Evolutionary conservation across 2,888 invertebrate genomes (phyloP), one percentile per base, ranked within the genome.

Genomic region (Eupithecia abbreviata): DNA sequence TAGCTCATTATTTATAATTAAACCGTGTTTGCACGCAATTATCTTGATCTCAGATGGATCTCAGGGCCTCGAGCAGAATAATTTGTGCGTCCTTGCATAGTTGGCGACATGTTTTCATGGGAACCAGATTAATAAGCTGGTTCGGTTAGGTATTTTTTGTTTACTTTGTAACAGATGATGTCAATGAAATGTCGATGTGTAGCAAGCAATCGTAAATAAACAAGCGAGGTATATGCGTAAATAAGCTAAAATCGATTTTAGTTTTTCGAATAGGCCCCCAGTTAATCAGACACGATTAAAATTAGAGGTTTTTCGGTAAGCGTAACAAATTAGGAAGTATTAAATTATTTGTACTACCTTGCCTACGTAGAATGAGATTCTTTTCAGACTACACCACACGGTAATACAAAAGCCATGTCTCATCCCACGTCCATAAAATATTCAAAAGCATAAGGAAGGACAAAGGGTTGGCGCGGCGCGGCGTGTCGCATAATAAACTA

Each of bases 1-100:
- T 47, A 70, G 69, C 55, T 75, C 55, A 72, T 72, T 62, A 70
- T 45, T 65, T 72, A 72, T 69, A 77, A 77, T 74, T 74, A 68
- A 74, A 72, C 70, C 66, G 4, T 72, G 69, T 77, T 66, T 72
- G 62, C 71, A 65, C 71, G 62, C 30, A 18, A 30, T 67, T 74
- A 74, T 74, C 74, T 71, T 71, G 66, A 72, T 72, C 75, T 76
- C 13, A 30, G 30, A 30, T 62, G 10, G 62, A 62, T 62, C 62
- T 62, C 62, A 55, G 51, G 62, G 45, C 45, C 74, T 68, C 70
- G 72, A 65, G 72, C 13, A 58, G 68, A 72, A 51, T 72, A 65
- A 74, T 72, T 69, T 51, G 43, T 41, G 49, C n/a, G 68, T 65
- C 74, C 72, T 74, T 77, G 77, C 62, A 65, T 65, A 45, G 13